Conservation (phyloP, 2,888 invertebrate genomes). For the Liodrosophila aerea region DNA sequence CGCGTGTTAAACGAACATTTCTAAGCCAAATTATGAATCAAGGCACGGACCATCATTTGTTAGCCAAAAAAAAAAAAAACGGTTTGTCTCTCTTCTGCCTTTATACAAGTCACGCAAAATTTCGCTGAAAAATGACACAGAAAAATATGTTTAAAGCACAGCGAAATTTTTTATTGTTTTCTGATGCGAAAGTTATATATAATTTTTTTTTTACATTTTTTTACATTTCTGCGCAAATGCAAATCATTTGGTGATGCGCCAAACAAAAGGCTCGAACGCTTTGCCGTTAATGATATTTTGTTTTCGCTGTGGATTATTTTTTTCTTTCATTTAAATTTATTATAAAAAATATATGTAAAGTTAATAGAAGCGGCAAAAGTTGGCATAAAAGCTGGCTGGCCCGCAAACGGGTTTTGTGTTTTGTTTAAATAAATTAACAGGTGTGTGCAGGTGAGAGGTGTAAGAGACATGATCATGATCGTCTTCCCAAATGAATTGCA, state of each 20-base stretch:
- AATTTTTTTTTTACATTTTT: no score
- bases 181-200: conserved; percentile 42
- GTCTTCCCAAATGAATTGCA: conserved; percentile 11
- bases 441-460: conserved; percentile 26
- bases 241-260: conserved; percentile 28
- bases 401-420: conserved; percentile 44
- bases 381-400: conserved; percentile 14
- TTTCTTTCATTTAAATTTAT: conserved; percentile 19
- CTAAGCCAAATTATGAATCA: conserved; percentile 40
- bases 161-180: conserved; percentile 29
- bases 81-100: background rate
- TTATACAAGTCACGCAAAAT: conserved; percentile 47
- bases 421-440: conserved; percentile 49
- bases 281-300: conserved; percentile 52
- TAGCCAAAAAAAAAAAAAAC: background rate
- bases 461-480: conserved; percentile 10
- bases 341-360: conserved; percentile 11
- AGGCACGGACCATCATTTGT: conserved; percentile 19
- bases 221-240: conserved; percentile 24
- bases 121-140: conserved; percentile 46
- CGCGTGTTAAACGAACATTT: conserved; percentile 34
- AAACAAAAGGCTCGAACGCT: conserved; percentile 31
- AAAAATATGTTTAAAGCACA: conserved; percentile 25
- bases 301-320: background rate
- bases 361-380: conserved; percentile 21